These are phyloP conservation scores for Strigamia maritima DNA, from an alignment of 2,888 invertebrate species.

Conservation along the genomic window DNA sequence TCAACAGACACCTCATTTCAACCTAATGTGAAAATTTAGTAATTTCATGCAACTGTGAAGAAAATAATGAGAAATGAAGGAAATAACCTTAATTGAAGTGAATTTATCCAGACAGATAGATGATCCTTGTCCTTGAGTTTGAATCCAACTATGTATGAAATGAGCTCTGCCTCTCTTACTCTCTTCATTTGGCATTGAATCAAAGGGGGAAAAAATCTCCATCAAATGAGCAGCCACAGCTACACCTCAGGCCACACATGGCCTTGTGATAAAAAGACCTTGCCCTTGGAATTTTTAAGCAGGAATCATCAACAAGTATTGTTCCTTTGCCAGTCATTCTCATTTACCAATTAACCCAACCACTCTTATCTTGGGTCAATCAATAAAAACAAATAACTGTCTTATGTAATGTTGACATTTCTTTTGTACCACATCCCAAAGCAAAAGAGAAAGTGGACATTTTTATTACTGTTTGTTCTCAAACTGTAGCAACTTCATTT, in stretches of 20 bases:
- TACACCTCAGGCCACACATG: constrained; percentile 12
- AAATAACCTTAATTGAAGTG: constrained; percentile 19
- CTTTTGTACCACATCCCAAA: background rate
- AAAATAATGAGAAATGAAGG: background rate
- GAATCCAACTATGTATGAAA: background rate
- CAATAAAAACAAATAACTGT: background rate
- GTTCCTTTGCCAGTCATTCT: background rate
- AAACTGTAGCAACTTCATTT: background rate
- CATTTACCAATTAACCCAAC: background rate
- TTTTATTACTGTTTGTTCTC: too few relatives aligned
- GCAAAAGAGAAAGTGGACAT: too few relatives aligned
- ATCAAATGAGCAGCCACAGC: constrained; percentile 25
- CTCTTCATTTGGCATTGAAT: constrained; percentile 19
- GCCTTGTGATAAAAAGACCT: constrained; percentile 1
- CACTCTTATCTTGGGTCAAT: background rate
- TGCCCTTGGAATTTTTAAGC: constrained; percentile 13
- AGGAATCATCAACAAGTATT: constrained; percentile 1
- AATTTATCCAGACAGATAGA: constrained; percentile 7
- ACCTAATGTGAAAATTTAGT: background rate
- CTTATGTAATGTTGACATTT: background rate
- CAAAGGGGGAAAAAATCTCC: constrained; percentile 18
- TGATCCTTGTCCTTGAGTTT: constrained; percentile 30
- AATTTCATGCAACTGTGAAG: constrained; percentile 13
- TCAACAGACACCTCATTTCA: background rate
- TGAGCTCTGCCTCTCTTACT: background rate